A percentile compares a stretch with the other conserved stretches of the same genome.
These are phyloP conservation scores for Dissostichus mawsoni DNA, from an alignment of 2,113 vertebrate genomes.

Conservation along the genomic window DNA sequence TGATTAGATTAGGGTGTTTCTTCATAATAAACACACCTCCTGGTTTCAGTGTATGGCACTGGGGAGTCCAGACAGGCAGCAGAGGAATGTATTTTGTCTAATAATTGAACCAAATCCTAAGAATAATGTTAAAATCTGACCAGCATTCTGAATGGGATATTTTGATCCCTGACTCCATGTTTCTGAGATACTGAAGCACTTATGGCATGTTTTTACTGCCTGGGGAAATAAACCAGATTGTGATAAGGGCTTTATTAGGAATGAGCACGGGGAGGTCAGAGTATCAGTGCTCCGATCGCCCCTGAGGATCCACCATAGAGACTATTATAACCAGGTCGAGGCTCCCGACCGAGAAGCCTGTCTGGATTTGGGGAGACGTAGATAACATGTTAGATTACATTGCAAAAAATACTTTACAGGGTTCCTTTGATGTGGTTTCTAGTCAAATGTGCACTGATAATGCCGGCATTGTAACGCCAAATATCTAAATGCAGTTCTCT, in stretches of 20 bases:
- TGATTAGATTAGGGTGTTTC: constrained; percentile 27
- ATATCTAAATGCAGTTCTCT: not conserved
- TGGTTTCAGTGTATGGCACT: constrained; percentile 30
- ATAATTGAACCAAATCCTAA: constrained; percentile 81
- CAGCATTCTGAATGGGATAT: constrained; percentile 73
- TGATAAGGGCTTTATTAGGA: constrained; percentile 72
- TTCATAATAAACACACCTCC: constrained; percentile 62
- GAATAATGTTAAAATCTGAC: constrained; percentile 75
- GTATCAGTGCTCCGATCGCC: constrained; percentile 42
- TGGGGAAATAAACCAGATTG: constrained; percentile 76
- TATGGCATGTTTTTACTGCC: constrained; percentile 80
- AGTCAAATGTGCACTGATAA: not conserved
- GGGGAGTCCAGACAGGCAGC: constrained; percentile 59
- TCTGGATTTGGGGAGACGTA: not conserved
- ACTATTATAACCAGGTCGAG: constrained; percentile 62
- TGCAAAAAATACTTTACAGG: not conserved
- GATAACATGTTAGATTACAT: not conserved
- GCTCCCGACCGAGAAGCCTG: not conserved
- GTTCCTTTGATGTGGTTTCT: not conserved
- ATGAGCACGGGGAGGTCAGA: constrained; percentile 57
- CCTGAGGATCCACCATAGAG: constrained; percentile 37
- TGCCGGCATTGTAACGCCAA: not conserved
- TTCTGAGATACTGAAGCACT: constrained; percentile 69
- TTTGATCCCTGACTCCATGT: constrained; percentile 67
- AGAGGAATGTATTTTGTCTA: constrained; percentile 80